A percentile compares a stretch with the other conserved stretches of the same genome.
Evolutionary conservation across 2,797 vertebrate species (phyloP).

Genomic region (Lacerta viridis): DNA sequence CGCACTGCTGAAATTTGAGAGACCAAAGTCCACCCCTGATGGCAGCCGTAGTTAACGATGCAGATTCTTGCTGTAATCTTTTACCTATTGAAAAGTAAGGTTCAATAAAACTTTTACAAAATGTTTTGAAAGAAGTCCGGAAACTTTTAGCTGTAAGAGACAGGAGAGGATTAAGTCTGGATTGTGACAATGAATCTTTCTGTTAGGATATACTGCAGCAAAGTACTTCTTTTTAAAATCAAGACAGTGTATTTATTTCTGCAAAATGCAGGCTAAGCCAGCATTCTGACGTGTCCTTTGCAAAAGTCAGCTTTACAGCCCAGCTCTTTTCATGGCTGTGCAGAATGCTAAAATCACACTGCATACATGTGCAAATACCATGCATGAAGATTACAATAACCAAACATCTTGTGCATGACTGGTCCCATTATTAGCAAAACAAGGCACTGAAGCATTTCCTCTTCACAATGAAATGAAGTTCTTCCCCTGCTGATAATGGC

Average conservation of each 20-base stretch:
- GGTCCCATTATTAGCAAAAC: not conserved
- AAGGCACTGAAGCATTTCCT: conserved; percentile 21
- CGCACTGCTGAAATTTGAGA: too few relatives aligned
- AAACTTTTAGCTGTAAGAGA: not conserved
- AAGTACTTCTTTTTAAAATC: conserved; percentile 19
- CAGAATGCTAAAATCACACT: conserved; percentile 33
- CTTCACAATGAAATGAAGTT: not conserved
- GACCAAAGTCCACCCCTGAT: too few relatives aligned
- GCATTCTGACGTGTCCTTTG: conserved; percentile 43
- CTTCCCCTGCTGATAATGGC: not conserved
- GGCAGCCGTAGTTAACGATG: too few relatives aligned
- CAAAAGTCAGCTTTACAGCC: conserved; percentile 21
- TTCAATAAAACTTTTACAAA: not conserved
- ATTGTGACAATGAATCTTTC: conserved; percentile 15
- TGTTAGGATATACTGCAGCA: not conserved
- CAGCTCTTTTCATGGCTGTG: conserved; percentile 25
- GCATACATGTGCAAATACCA: conserved; percentile 35
- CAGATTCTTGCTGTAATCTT: not conserved
- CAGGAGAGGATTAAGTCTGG: not conserved
- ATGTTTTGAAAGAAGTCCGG: not conserved
- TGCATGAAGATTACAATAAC: conserved; percentile 40
- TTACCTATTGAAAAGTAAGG: not conserved
- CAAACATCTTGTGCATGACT: conserved; percentile 28
- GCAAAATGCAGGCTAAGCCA: conserved; percentile 18
- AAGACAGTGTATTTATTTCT: conserved; percentile 21